Conservation (phyloP, 2,888 invertebrate species). For the Hirtodrosophila confusa region DNA sequence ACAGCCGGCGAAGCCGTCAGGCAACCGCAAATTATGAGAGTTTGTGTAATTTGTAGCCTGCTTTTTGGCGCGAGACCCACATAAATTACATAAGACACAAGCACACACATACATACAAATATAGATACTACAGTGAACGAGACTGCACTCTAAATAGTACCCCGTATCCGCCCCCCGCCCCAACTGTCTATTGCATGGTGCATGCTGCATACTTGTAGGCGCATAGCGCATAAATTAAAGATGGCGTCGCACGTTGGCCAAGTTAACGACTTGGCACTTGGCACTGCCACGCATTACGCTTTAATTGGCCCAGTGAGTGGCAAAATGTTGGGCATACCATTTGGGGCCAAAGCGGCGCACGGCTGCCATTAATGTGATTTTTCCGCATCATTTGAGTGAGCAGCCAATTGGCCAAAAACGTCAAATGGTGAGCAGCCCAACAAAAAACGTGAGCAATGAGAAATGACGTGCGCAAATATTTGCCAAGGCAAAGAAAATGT, state of each 20-base stretch:
- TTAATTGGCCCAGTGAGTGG: conserved; percentile 56
- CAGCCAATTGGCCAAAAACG: conserved; percentile 42
- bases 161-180: background rate
- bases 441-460: conserved; percentile 43
- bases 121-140: conserved; percentile 6
- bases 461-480: conserved; percentile 73
- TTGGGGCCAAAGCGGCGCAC: conserved; percentile 45
- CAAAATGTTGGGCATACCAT: conserved; percentile 39
- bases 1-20: conserved; percentile 14
- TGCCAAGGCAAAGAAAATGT: conserved; percentile 44
- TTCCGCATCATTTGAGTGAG: conserved; percentile 68
- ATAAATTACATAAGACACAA: conserved; percentile 46
- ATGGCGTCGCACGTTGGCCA: conserved; percentile 39
- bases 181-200: conserved; percentile 31
- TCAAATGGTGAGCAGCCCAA: conserved; percentile 14
- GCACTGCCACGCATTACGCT: conserved; percentile 37
- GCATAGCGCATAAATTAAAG: conserved; percentile 59
- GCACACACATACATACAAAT: conserved; percentile 8
- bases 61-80: conserved; percentile 50
- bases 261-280: conserved; percentile 57
- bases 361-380: conserved; percentile 74
- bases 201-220: conserved; percentile 38
- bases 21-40: conserved; percentile 48
- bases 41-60: conserved; percentile 48
- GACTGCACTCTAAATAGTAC: conserved; percentile 26